phyloP scores from a whole-genome alignment of 2,888 invertebrate genomes.

The Perithous albicinctus region DNA sequence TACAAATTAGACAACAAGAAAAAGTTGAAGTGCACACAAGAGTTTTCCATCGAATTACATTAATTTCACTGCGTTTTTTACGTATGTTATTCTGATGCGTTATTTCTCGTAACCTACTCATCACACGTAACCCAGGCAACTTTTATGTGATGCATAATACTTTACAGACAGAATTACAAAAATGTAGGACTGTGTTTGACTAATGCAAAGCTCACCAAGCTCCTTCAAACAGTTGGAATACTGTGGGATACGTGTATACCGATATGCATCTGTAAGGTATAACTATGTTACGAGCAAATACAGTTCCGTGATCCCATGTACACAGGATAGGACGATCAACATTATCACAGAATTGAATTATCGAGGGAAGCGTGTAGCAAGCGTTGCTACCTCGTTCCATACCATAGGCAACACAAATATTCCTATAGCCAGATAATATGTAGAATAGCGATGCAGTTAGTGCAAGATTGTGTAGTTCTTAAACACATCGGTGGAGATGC shows the following conservation, averaged over 20 bases:
- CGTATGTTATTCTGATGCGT: too few species aligned
- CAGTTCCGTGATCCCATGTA: background rate
- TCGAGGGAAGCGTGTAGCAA: background rate
- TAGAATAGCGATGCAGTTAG: background rate
- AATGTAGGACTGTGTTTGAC: too few species aligned
- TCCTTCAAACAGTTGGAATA: background rate
- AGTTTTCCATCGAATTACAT: too few species aligned
- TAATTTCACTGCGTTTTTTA: too few species aligned
- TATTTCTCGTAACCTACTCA: too few species aligned
- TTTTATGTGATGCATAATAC: too few species aligned
- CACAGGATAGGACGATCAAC: slow-evolving; percentile 20
- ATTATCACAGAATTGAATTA: slow-evolving; percentile 44
- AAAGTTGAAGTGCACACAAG: too few species aligned
- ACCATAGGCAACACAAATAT: background rate
- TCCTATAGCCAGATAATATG: slow-evolving; percentile 16
- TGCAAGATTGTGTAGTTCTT: slow-evolving; percentile 50
- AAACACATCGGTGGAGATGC: slow-evolving; percentile 57
- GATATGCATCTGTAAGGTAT: background rate
- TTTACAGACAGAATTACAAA: too few species aligned
- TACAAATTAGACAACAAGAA: too few species aligned
- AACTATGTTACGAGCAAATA: background rate
- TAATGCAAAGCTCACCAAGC: too few species aligned
- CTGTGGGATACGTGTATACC: background rate
- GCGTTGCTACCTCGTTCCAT: slow-evolving; percentile 12
- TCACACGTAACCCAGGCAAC: too few species aligned